A percentile compares a stretch with the other conserved stretches of the same genome.
Evolutionary conservation across 2,888 invertebrate genomes (phyloP).

Genomic region (Tiliacea citrago): DNA sequence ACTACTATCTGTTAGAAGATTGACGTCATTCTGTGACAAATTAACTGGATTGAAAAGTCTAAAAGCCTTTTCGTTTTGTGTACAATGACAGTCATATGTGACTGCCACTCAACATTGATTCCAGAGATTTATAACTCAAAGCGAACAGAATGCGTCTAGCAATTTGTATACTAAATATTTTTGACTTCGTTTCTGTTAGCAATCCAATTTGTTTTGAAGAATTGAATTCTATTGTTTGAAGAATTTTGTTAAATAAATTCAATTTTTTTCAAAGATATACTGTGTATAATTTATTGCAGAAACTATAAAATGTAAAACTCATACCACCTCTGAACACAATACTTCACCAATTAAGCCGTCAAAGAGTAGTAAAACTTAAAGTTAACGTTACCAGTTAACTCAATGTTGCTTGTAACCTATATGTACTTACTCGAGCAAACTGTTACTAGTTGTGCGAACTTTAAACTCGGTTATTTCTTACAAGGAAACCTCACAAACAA

Average conservation of each 20-base stretch:
- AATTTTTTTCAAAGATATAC: background rate
- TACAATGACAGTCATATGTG: conserved; percentile 14
- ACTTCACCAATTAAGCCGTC: conserved; percentile 12
- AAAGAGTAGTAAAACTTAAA: conserved; percentile 27
- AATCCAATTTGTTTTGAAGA: conserved; percentile 37
- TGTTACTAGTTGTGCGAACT: conserved; percentile 36
- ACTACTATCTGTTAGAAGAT: conserved; percentile 10
- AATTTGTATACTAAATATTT: conserved; percentile 36
- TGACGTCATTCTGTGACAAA: conserved; percentile 24
- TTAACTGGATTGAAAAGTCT: conserved; percentile 30
- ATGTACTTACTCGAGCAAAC: conserved; percentile 6
- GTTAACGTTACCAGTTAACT: conserved; percentile 29
- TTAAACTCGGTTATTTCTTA: conserved; percentile 47
- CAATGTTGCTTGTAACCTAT: conserved; percentile 25
- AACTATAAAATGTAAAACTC: background rate
- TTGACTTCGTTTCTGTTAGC: conserved; percentile 9
- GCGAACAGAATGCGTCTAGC: conserved; percentile 29
- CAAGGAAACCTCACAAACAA: conserved; percentile 24
- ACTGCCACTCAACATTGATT: conserved; percentile 33
- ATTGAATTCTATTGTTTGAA: background rate
- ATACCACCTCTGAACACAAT: background rate
- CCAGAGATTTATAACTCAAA: conserved; percentile 13
- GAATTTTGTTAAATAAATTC: background rate
- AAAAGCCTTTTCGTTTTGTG: conserved; percentile 13
- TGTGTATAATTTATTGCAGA: background rate